Base-by-base conservation (phyloP, 2,113 vertebrate genomes). In the Sardina pilchardus region DNA sequence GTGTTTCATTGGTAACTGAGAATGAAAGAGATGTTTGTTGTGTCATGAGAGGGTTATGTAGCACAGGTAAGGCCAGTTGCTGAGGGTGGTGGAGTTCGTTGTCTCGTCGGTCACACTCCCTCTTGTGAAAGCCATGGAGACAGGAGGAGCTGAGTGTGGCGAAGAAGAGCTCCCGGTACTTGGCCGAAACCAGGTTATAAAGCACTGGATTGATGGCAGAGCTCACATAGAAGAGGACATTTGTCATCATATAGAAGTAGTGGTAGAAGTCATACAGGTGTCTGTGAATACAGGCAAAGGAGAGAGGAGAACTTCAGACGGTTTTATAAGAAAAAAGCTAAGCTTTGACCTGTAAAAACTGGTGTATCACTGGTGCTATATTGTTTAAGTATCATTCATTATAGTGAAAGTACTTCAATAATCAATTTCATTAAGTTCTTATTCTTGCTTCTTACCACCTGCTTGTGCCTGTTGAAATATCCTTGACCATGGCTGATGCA, bases 181-280 rank as follows among this genome's bases (percentile, higher is more conserved):
- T 97, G 87, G 98, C 96, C 0, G 98, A 99, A 83, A 99, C 98
- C 80, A 99, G 94, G 94, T 99, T 99, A 95, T 99, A 99, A 75
- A 99, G 96, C 88, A 99, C 85, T 0, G 98, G 98, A 90, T 99
- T 99, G 94, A 99, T 91, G 30, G 97, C 95, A 0, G 98, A 99
- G 91, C 98, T 98, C 86, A 99, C 95, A 21, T 99, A 99, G 94
- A 98, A 99, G 84, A 99, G 96, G 44, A 96, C 93, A 0, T 99
- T 99, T 87, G 98, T 99, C 94, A 98, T 87, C 98, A 99, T 97
- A 95, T 98, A 99, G 96, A 99, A 98, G 85, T 99, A 99, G 93
- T 99, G 98, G 92, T 99, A 99, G 95, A 98, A 98, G 93, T 99
- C 96, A 6, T 91, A 98, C 82, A 99, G 94, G 90, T 93, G 92